Percentiles rank a stretch among this genome's conserved stretches.
phyloP scores from a whole-genome alignment of 2,113 vertebrate genomes.

The Scomber colias region DNA sequence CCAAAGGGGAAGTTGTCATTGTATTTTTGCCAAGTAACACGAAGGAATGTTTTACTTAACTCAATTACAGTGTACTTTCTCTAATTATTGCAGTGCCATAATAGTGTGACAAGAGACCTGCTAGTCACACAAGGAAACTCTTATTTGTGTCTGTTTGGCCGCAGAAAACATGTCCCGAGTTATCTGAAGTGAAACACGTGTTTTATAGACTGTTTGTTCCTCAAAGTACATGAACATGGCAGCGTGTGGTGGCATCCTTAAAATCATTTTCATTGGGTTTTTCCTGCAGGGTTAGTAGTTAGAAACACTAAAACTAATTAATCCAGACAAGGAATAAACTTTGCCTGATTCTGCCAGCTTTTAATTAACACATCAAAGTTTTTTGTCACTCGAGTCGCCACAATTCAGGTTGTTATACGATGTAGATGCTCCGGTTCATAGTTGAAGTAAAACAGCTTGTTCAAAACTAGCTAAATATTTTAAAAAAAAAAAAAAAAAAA shows the following conservation, averaged over 20 bases:
- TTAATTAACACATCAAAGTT: too few relatives aligned
- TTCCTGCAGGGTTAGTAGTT: background rate
- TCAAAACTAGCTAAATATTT: too few relatives aligned
- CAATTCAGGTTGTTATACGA: too few relatives aligned
- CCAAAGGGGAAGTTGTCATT: background rate
- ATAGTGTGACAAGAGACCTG: background rate
- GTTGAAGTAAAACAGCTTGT: too few relatives aligned
- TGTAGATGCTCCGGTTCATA: too few relatives aligned
- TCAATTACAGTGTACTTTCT: slow-evolving; percentile 43
- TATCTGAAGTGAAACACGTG: background rate
- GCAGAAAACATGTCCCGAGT: background rate
- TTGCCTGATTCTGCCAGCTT: too few relatives aligned
- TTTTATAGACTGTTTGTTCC: background rate
- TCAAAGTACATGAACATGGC: too few relatives aligned
- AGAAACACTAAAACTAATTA: too few relatives aligned
- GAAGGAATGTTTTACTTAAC: slow-evolving; percentile 44
- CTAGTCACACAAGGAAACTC: slow-evolving; percentile 27
- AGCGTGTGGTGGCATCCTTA: background rate
- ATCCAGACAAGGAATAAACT: too few relatives aligned
- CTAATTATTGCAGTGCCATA: slow-evolving; percentile 27
- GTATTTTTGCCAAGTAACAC: slow-evolving; percentile 43
- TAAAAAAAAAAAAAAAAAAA: too few relatives aligned
- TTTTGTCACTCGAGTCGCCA: too few relatives aligned
- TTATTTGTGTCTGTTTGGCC: slow-evolving; percentile 2
- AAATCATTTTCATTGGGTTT: background rate